phyloP scores from a whole-genome alignment of 64 coral and sea anemone species.

The Montipora cactus region DNA sequence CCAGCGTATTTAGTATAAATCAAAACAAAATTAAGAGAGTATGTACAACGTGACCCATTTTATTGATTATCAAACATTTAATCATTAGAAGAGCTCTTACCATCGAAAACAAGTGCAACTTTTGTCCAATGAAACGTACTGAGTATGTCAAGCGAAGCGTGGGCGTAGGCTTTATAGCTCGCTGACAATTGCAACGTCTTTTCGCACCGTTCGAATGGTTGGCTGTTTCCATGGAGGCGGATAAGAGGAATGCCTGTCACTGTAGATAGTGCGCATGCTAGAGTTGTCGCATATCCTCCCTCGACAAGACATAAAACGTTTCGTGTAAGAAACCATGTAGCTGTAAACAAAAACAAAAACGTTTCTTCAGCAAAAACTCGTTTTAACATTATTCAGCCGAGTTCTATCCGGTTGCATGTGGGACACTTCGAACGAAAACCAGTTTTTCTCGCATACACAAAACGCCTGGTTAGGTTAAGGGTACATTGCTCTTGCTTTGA shows the following conservation, averaged over 20 bases:
- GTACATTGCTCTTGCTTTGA: too few species aligned
- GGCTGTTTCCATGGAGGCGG: slow-evolving; percentile 25
- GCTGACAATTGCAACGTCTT: slow-evolving; percentile 34
- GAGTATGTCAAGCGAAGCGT: slow-evolving; percentile 11
- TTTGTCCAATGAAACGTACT: slow-evolving; percentile 38
- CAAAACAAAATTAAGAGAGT: too few species aligned
- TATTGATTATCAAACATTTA: too few species aligned
- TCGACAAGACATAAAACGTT: background rate
- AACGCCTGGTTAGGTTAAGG: too few species aligned
- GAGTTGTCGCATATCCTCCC: background rate
- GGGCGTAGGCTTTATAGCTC: slow-evolving; percentile 29
- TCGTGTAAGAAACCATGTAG: background rate
- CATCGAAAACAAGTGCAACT: slow-evolving; percentile 19
- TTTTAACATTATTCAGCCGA: too few species aligned
- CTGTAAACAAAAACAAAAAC: background rate
- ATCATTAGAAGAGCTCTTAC: background rate
- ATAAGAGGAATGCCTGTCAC: slow-evolving; percentile 43
- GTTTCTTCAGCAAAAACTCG: too few species aligned
- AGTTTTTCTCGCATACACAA: too few species aligned
- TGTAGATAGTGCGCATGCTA: slow-evolving; percentile 9
- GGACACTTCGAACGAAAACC: too few species aligned
- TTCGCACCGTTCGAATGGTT: background rate
- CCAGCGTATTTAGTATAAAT: too few species aligned
- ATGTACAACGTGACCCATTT: too few species aligned
- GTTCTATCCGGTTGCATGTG: too few species aligned